A percentile compares a stretch with the other conserved stretches of the same genome.
Evolutionary conservation across 2,888 invertebrate species (phyloP).

Genomic region (Sericinus montela): DNA sequence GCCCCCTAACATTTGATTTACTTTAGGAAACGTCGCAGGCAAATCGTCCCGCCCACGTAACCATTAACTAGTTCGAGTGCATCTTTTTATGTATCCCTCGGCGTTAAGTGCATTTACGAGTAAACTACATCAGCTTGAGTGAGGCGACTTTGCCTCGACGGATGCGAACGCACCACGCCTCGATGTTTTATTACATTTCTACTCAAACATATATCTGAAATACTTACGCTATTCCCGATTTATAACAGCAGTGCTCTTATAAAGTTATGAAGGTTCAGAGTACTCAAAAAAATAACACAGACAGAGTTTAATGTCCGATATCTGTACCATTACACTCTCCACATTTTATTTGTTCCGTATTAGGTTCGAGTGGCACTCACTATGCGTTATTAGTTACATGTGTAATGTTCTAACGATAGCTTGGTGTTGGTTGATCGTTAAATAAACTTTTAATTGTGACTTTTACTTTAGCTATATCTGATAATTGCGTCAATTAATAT

Average conservation of each 20-base stretch:
- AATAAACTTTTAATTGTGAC: conserved; percentile 34
- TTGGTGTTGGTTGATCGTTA: conserved; percentile 44
- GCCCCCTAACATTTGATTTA: conserved; percentile 40
- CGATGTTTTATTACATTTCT: conserved; percentile 51
- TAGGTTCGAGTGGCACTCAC: conserved; percentile 48
- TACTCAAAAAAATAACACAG: conserved; percentile 55
- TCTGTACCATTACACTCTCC: conserved; percentile 40
- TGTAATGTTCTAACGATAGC: conserved; percentile 54
- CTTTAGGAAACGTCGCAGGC: conserved; percentile 35
- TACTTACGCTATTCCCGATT: conserved; percentile 28
- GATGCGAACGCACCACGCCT: conserved; percentile 44
- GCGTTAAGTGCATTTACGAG: conserved; percentile 73
- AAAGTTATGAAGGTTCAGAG: conserved; percentile 44
- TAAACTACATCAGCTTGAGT: conserved; percentile 51
- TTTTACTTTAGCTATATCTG: conserved; percentile 24
- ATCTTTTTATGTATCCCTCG: conserved; percentile 66
- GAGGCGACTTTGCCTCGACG: conserved; percentile 36
- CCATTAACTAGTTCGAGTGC: conserved; percentile 66
- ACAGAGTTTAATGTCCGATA: conserved; percentile 47
- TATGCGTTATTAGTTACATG: conserved; percentile 46
- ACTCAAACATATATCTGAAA: conserved; percentile 42
- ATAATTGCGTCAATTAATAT: conserved; percentile 22
- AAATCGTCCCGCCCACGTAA: conserved; percentile 49
- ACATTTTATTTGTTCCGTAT: conserved; percentile 40
- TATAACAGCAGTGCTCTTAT: conserved; percentile 37